phyloP scores from a whole-genome alignment of 2,888 invertebrate species.

The Limnephilus lunatus region DNA sequence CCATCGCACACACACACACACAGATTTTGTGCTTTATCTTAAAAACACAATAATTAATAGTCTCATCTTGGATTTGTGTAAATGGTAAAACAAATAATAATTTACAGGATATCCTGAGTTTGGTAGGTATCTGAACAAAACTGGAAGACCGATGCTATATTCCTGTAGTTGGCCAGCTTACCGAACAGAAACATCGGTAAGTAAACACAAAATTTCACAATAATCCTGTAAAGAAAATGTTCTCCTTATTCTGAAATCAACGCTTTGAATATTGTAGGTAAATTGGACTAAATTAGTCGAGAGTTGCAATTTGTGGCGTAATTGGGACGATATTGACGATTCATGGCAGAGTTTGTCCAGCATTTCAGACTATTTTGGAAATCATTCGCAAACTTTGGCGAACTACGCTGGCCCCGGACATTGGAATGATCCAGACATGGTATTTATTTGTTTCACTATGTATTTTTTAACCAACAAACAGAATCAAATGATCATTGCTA shows the following conservation, averaged over 20 bases:
- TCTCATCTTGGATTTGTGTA: neutral
- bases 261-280: constrained; percentile 71
- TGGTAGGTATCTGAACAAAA: constrained; percentile 82
- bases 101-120: constrained; percentile 82
- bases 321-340: constrained; percentile 82
- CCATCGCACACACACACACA: neutral
- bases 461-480: neutral
- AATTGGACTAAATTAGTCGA: constrained; percentile 77
- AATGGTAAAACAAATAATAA: neutral
- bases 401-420: constrained; percentile 81
- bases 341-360: constrained; percentile 77
- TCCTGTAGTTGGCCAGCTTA: constrained; percentile 91
- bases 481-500: neutral
- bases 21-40: neutral
- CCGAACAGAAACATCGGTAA: constrained; percentile 73
- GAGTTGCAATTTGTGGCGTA: constrained; percentile 83
- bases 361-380: constrained; percentile 80
- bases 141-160: constrained; percentile 87
- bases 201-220: neutral
- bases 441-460: constrained; percentile 67
- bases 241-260: neutral
- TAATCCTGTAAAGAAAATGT: neutral
- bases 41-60: neutral
- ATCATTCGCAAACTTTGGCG: constrained; percentile 79
- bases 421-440: constrained; percentile 86